Evolutionary conservation across 2,888 invertebrate genomes (phyloP), one percentile per base, ranked within the genome.

Genomic region (Macaria liturata): DNA sequence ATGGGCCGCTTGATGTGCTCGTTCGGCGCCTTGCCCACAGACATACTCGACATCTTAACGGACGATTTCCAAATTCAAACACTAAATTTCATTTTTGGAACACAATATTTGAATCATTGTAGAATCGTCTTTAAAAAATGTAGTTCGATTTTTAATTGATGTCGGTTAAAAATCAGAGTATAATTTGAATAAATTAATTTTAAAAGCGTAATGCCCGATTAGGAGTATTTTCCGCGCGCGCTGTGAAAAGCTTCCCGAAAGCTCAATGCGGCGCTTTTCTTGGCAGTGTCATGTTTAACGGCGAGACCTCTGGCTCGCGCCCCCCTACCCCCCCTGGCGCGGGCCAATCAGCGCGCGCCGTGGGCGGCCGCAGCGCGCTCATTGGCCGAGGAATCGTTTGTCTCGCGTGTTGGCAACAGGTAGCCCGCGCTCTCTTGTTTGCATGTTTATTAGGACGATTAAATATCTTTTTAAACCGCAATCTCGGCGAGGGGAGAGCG

Each of bases 1-100:
- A 98, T 98, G 0, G 98, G 98, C 68, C 98, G 93, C 84, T 98
- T 98, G 71, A 98, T 97, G 83, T 98, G 97, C 81, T 96, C 95
- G 69, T 93, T 79, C 20, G 84, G 84, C 57, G 83, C 89, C 68
- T 91, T 91, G 4, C 84, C 88, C 64, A 91, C 73, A 50, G 91
- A 91, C 91, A 91, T 91, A 59, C 51, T 58, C 39, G 42, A 59
- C 56, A 59, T 59, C 42, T 42, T 61, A 63, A 58, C 31, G 48
- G 8, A 4, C 32, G 51, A 50, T 54, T 37, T 57, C 49, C 7
- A 54, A 55, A 49, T 52, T 57, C 32, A 62, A 64, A 55, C 6
- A 59, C 56, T 39, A 39, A 20, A 48, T 37, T 59, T 60, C 44
- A 48, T 37, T 44, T 55, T 55, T 34, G 46, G 31, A 60, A 48